Evolutionary conservation across 2,797 vertebrate genomes (phyloP).

Genomic region (Danio albolineatus): DNA sequence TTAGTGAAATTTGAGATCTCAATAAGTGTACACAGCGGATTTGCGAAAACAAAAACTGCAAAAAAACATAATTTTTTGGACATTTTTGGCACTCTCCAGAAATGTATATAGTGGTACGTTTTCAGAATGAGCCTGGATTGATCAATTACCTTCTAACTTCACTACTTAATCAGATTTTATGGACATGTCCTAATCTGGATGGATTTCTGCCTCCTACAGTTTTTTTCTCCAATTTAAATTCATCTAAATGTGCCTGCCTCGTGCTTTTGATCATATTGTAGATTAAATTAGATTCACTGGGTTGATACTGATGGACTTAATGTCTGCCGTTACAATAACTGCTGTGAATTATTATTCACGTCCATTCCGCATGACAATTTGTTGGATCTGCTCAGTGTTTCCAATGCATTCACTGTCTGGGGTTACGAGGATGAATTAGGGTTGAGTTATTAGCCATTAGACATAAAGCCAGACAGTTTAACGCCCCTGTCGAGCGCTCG

Average conservation of each 20-base stretch:
- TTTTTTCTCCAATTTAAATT: background rate
- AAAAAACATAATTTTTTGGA: too few relatives aligned
- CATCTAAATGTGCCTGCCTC: background rate
- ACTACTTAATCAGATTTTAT: background rate
- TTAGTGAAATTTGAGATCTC: too few relatives aligned
- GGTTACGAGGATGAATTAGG: slow-evolving; percentile 18
- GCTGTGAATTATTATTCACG: slow-evolving; percentile 12
- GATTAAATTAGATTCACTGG: slow-evolving; percentile 30
- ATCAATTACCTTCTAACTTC: too few relatives aligned
- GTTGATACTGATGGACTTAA: slow-evolving; percentile 19
- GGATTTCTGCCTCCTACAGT: background rate
- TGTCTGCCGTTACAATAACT: background rate
- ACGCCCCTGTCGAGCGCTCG: background rate
- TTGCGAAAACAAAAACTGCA: too few relatives aligned
- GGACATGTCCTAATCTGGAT: background rate
- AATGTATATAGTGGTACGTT: too few relatives aligned
- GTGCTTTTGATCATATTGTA: slow-evolving; percentile 14
- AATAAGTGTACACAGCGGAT: too few relatives aligned
- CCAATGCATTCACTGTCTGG: slow-evolving; percentile 2
- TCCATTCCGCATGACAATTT: slow-evolving; percentile 11
- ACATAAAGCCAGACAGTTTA: slow-evolving; percentile 29
- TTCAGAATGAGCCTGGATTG: too few relatives aligned
- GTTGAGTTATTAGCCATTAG: slow-evolving; percentile 26
- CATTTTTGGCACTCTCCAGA: too few relatives aligned
- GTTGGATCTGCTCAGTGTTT: slow-evolving; percentile 20